Percentiles rank a stretch among this genome's conserved stretches.
These are phyloP conservation scores for Eudorcas thomsonii DNA, from an alignment of 2,113 vertebrate genomes.

Conservation along the genomic window DNA sequence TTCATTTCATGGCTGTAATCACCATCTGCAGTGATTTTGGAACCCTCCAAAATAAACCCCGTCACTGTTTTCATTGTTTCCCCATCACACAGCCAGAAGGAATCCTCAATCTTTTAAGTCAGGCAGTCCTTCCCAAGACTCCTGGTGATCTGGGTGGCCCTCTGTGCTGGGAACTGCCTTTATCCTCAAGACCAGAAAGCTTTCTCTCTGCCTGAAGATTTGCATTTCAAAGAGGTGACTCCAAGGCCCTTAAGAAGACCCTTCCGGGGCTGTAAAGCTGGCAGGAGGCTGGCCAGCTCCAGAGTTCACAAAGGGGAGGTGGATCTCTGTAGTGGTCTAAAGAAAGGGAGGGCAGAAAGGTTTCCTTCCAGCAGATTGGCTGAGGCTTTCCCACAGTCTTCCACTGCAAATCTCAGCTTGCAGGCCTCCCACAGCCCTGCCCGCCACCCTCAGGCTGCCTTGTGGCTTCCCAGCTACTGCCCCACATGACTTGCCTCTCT, in stretches of 20 bases:
- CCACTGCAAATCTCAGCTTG: background rate
- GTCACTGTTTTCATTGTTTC: background rate
- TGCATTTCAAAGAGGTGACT: background rate
- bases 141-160: background rate
- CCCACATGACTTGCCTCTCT: background rate
- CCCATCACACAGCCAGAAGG: background rate
- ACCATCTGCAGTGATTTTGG: background rate
- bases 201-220: background rate
- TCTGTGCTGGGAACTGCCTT: background rate
- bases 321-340: background rate
- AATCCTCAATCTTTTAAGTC: background rate
- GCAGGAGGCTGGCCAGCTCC: background rate
- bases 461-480: background rate
- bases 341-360: background rate
- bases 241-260: background rate
- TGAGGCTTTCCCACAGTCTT: background rate
- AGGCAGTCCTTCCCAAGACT: background rate
- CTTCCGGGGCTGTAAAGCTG: background rate
- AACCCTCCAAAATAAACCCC: background rate
- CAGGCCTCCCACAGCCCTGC: background rate
- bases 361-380: background rate
- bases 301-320: background rate
- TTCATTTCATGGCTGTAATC: background rate
- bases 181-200: background rate
- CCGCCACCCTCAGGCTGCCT: accelerated